Base-by-base conservation (phyloP, 37 sponge, comb jelly and placozoan species). In the Ephydatia muelleri region DNA sequence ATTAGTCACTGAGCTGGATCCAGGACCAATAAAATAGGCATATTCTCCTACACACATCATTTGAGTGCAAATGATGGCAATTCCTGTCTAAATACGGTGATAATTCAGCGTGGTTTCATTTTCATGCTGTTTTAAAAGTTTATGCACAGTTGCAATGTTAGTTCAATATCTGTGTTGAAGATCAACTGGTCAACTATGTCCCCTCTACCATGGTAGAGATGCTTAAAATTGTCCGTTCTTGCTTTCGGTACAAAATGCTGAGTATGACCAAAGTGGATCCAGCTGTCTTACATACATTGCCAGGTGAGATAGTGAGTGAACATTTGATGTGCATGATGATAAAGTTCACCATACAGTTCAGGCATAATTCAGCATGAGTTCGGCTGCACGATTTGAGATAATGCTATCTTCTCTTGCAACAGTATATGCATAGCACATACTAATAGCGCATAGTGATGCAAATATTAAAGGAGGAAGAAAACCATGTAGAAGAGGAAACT, bases 381-480 rank as follows among this genome's bases (percentile, higher is more conserved):
- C 84, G 27, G 77, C 84, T 64, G 77, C 76, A 84, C 77, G 76
- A 75, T 6, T 37, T 76, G 69, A 26, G 76, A 5, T 39, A 8
- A 39, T 39, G 13, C 36, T 14, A 84, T 84, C 13, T 29, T 34
- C 31, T 75, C 76, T 19, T 65, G 38, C 19, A 84, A 68, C 26
- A 84, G 30, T 36, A 84, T 84, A 36, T 84, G 84, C 40, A 76
- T 47, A 34, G 84, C 84, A 84, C 84, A 84, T n/a, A 84, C 84
- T 16, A 84, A 68, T 26, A 84, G 67, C 22, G 77, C 67, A 84
- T 76, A 84, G 70, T 83, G 84, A 30, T 84, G 84, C 69, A 38
- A 84, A 67, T 65, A 84, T 43, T 11, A 84, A 40, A 36, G 84
- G 67, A 6, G 76, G 38, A 27, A 84, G 31, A 49, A 14, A 14